These are phyloP conservation scores for Caenorhabditis tropicalis DNA, from an alignment of 1,140 invertebrate genomes.

Conservation along the genomic window DNA sequence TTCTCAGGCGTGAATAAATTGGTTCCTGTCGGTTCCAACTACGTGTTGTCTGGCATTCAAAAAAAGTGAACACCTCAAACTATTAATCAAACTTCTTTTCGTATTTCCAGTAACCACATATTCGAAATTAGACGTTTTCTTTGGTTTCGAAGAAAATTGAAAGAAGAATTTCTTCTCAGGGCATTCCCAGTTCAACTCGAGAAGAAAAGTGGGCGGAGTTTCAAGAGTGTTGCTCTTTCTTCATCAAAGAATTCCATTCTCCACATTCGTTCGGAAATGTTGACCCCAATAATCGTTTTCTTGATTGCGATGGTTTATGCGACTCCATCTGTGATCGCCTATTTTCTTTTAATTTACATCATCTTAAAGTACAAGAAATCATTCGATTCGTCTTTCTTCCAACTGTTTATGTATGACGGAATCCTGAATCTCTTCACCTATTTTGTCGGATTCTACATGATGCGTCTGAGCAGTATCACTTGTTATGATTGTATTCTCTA, in stretches of 20 bases:
- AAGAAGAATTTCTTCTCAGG: not conserved
- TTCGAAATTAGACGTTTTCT: not conserved
- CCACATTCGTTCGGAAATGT: not conserved
- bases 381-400: not conserved
- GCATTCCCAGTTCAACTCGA: not conserved
- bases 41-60: not conserved
- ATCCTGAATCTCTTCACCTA: slow-evolving; percentile 5
- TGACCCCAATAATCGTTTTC: not conserved
- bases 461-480: slow-evolving; percentile 17
- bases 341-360: not conserved
- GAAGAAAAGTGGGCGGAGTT: not conserved
- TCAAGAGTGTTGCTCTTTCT: not conserved
- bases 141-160: not conserved
- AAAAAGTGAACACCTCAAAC: not conserved
- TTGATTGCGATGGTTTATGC: not conserved
- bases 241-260: too few relatives aligned
- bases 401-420: not conserved
- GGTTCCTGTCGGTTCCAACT: not conserved
- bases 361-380: not conserved
- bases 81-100: not conserved
- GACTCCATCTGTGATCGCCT: not conserved
- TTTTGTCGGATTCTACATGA: not conserved
- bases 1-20: not conserved
- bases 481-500: not conserved
- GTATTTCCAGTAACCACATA: not conserved